phyloP scores from a whole-genome alignment of 2,888 invertebrate species.

The Sarcophaga subvicina region DNA sequence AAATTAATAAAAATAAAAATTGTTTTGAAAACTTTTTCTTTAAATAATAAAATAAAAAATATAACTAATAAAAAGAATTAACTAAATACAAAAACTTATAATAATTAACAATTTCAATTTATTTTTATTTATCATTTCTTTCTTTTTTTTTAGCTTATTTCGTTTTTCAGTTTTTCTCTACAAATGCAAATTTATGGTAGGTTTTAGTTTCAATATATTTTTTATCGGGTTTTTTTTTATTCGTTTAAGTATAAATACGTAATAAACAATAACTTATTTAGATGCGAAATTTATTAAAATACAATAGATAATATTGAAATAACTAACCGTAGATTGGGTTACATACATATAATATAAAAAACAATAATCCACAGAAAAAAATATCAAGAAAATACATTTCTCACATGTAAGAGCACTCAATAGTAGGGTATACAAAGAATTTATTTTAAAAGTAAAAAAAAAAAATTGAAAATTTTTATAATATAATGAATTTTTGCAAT shows the following conservation, averaged over 20 bases:
- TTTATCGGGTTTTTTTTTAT: slow-evolving; percentile 4
- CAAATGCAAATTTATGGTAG: slow-evolving; percentile 67
- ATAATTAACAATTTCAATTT: slow-evolving; percentile 63
- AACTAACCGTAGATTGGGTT: slow-evolving; percentile 21
- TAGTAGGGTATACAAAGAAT: not conserved
- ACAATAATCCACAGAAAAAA: not conserved
- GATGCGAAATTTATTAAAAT: slow-evolving; percentile 47
- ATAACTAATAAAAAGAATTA: slow-evolving; percentile 65
- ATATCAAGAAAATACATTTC: no score
- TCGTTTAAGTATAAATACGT: slow-evolving; percentile 23
- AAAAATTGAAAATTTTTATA: not conserved
- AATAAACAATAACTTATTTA: slow-evolving; percentile 40
- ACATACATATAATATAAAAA: not conserved
- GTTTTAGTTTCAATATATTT: slow-evolving; percentile 31
- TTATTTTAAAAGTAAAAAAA: not conserved
- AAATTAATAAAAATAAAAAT: slow-evolving; percentile 8
- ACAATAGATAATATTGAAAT: slow-evolving; percentile 27
- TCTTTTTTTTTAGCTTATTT: slow-evolving; percentile 6
- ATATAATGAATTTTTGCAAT: not conserved
- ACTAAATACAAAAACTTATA: slow-evolving; percentile 63
- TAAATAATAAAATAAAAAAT: slow-evolving; percentile 42
- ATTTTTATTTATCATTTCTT: slow-evolving; percentile 43
- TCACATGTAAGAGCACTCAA: no score
- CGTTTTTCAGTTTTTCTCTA: slow-evolving; percentile 29
- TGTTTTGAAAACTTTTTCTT: slow-evolving; percentile 39